These are phyloP conservation scores for Muscidifurax raptorellus DNA, from an alignment of 1,140 invertebrate genomes.

Conservation along the genomic window DNA sequence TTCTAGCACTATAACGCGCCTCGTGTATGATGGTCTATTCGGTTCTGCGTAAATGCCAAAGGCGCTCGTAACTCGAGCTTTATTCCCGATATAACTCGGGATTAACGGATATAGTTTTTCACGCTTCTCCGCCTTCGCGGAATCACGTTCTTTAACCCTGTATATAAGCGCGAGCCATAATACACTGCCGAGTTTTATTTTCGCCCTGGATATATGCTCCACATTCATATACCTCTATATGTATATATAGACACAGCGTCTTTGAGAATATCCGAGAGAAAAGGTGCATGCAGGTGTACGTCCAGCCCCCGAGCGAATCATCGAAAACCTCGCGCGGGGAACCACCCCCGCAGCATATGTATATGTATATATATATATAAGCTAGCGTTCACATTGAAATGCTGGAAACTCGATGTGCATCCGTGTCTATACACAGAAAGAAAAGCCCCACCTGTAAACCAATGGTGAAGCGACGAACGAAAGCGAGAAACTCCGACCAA, in stretches of 20 bases:
- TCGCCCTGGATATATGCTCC: neutral
- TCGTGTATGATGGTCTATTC: conserved; percentile 38
- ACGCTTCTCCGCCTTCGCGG: conserved; percentile 8
- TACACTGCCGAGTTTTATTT: conserved; percentile 17
- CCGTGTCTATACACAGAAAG: neutral
- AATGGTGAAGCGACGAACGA: conserved; percentile 37
- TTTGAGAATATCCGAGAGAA: neutral
- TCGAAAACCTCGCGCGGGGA: neutral
- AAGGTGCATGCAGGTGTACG: neutral
- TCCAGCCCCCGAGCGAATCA: neutral
- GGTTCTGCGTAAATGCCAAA: conserved; percentile 42
- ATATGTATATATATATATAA: too few species aligned
- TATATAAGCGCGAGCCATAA: neutral
- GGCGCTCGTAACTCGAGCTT: conserved; percentile 60
- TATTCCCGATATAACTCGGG: conserved; percentile 63
- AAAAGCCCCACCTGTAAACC: conserved; percentile 28
- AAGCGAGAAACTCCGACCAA: conserved; percentile 48
- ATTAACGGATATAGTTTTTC: conserved; percentile 62
- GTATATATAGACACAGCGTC: too few species aligned
- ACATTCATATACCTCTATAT: too few species aligned
- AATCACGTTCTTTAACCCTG: conserved; percentile 26
- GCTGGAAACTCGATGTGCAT: neutral
- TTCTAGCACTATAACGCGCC: conserved; percentile 27
- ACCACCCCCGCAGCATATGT: neutral
- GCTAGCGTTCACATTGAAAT: conserved; percentile 16